Conservation (phyloP, 2,888 invertebrate genomes). For the Lasioglossum vierecki region DNA sequence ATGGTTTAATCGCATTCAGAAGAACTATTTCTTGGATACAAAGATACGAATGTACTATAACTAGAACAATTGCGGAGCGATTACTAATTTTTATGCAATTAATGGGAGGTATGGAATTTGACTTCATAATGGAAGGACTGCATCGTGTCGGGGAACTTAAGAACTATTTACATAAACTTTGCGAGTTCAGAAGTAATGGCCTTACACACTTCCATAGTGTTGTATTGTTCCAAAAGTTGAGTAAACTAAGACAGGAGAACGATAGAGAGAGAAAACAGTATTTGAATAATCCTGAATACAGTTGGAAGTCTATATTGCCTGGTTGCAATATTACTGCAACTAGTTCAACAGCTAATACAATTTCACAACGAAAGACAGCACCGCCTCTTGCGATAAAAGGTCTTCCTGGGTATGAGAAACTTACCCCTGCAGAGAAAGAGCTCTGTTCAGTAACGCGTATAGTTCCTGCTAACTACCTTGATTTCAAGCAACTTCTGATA, state of each 20-base stretch:
- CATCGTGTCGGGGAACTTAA: conserved; percentile 89
- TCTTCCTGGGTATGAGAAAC: conserved; percentile 91
- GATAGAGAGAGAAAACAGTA: conserved; percentile 84
- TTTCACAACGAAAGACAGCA: conserved; percentile 78
- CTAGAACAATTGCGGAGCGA: conserved; percentile 85
- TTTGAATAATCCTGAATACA: conserved; percentile 78
- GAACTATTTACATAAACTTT: conserved; percentile 86
- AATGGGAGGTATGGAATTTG: conserved; percentile 89
- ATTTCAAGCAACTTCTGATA: conserved; percentile 90
- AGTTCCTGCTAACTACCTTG: conserved; percentile 91
- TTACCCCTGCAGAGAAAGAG: conserved; percentile 89
- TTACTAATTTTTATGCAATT: conserved; percentile 91
- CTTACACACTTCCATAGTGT: conserved; percentile 88
- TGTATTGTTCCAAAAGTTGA: conserved; percentile 88
- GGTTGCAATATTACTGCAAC: conserved; percentile 56
- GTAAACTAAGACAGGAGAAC: conserved; percentile 86
- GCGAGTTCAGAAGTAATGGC: conserved; percentile 89
- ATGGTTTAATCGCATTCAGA: conserved; percentile 91
- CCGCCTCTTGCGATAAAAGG: conserved; percentile 89
- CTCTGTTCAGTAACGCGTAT: conserved; percentile 91
- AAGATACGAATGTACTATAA: conserved; percentile 88
- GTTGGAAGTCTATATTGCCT: conserved; percentile 75
- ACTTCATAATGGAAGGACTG: conserved; percentile 91
- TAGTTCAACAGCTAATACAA: conserved; percentile 62
- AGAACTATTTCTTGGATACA: conserved; percentile 89